phyloP scores from a whole-genome alignment of 2,888 invertebrate genomes.

The Hofmannophila pseudospretella region DNA sequence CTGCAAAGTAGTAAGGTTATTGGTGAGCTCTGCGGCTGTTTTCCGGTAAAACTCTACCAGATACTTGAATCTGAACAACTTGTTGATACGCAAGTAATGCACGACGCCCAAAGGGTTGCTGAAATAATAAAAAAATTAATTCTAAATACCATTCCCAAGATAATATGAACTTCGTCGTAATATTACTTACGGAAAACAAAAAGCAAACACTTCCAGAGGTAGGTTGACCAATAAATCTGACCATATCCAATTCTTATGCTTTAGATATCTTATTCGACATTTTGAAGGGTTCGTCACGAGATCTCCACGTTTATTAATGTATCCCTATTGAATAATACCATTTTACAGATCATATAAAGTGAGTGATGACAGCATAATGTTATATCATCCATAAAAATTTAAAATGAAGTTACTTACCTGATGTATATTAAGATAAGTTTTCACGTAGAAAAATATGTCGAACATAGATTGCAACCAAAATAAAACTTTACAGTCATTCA shows the following conservation, averaged over 20 bases:
- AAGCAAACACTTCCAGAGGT: slow-evolving; percentile 51
- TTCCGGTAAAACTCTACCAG: slow-evolving; percentile 54
- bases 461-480: slow-evolving; percentile 52
- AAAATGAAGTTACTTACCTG: slow-evolving; percentile 47
- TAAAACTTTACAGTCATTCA: slow-evolving; percentile 49
- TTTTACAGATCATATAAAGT: no score
- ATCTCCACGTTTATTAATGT: slow-evolving; percentile 52
- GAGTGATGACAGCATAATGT: no score
- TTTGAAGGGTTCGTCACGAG: slow-evolving; percentile 40
- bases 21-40: slow-evolving; percentile 59
- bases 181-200: slow-evolving; percentile 53
- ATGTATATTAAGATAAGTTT: slow-evolving; percentile 49
- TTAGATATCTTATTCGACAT: slow-evolving; percentile 56
- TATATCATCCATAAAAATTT: no score
- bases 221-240: slow-evolving; percentile 49
- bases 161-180: neutral
- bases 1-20: slow-evolving; percentile 60
- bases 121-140: no score
- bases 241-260: slow-evolving; percentile 47
- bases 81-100: slow-evolving; percentile 55
- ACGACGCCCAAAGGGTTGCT: slow-evolving; percentile 39
- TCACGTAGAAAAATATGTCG: slow-evolving; percentile 56
- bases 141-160: neutral
- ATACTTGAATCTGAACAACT: slow-evolving; percentile 56
- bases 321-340: slow-evolving; percentile 53